These are phyloP conservation scores for Octodonta nipae DNA, from an alignment of 2,888 invertebrate species.

Conservation along the genomic window DNA sequence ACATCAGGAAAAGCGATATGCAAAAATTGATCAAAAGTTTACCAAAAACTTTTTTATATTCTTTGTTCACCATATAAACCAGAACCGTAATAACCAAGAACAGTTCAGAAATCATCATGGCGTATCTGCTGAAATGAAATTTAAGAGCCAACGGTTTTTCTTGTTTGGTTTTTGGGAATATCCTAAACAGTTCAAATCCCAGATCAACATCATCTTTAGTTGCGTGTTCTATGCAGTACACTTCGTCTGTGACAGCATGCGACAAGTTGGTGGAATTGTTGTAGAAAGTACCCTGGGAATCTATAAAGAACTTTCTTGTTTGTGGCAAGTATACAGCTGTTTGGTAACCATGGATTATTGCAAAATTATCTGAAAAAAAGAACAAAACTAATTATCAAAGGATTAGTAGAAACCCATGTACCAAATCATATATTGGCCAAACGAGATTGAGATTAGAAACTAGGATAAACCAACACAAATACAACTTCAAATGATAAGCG, in stretches of 20 bases:
- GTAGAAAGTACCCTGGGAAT: slow-evolving; percentile 8
- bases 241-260: slow-evolving; percentile 10
- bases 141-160: slow-evolving; percentile 7
- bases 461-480: too few species aligned
- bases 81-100: slow-evolving; percentile 14
- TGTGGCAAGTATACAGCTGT: slow-evolving; percentile 9
- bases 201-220: slow-evolving; percentile 9
- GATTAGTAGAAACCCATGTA: not conserved
- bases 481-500: too few species aligned
- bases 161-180: not conserved
- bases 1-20: slow-evolving; percentile 8
- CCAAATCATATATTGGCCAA: too few species aligned
- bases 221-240: slow-evolving; percentile 13
- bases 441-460: too few species aligned
- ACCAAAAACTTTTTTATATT: slow-evolving; percentile 16
- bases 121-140: slow-evolving; percentile 14
- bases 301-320: slow-evolving; percentile 8
- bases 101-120: slow-evolving; percentile 14
- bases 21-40: slow-evolving; percentile 18
- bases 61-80: slow-evolving; percentile 13
- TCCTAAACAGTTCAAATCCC: slow-evolving; percentile 10
- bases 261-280: slow-evolving; percentile 7
- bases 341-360: slow-evolving; percentile 10
- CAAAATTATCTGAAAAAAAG: slow-evolving; percentile 10
- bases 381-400: too few species aligned